Evolutionary conservation across 1,140 invertebrate species (phyloP), one percentile per base, ranked within the genome.

Genomic region (Solenopsis invicta): DNA sequence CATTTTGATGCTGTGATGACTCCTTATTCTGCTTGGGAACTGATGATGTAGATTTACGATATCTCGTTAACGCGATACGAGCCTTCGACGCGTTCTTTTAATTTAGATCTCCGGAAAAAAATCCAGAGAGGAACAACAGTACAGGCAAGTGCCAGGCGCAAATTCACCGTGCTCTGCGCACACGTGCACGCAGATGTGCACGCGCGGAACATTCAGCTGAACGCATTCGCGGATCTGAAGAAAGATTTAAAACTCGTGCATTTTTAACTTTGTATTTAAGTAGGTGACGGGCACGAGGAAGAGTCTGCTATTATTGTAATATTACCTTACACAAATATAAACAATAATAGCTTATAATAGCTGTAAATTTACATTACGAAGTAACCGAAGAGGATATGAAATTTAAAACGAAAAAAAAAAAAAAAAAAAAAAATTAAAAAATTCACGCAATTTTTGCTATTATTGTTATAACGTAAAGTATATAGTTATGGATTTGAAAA

Each of bases 241-340:
- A 76, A 66, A 50, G 84, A 87, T 90, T 85, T 85, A 71, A 93
- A 92, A 88, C 93, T 92, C 84, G 90, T 89, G 92, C 88, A 92
- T 94, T 94, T 94, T 93, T 92, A 93, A 92, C 89, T 92, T 94
- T 93, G 80, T 92, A 94, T 93, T 67, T 92, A 71, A 91, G 87
- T 87, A 91, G 88, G 82, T 91, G 85, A 91, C 89, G 87, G 77
- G 82, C 72, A 86, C 85, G 78, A 89, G 66, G 66, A 21, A 56
- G 67, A 90, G 71, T 81, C 78, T 87, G 82, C 85, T 61, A 84
- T 90, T 90, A 29, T 29, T 29, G 29, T 29, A 87, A 90, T 90
- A 80, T 90, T 90, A 90, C 67, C 88, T 89, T 86, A 89, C 90
- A 92, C 85, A 90, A 85, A 84, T 88, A 87, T 90, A 90, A 93